A percentile compares a stretch with the other conserved stretches of the same genome.
Conservation (phyloP, 2,113 vertebrate species). For the Elgaria multicarinata region DNA sequence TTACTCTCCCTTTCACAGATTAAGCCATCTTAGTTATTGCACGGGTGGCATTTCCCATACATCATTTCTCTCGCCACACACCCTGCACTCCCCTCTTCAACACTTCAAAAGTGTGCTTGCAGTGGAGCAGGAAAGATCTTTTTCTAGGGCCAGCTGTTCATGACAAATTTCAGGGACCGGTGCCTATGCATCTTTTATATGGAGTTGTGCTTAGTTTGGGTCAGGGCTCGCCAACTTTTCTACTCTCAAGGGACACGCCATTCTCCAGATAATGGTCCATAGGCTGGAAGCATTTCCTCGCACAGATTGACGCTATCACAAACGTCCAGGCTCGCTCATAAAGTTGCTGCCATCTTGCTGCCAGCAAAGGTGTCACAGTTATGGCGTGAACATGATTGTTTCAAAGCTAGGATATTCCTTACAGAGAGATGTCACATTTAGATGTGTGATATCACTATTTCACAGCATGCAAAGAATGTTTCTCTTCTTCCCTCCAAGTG, state of each 20-base stretch:
- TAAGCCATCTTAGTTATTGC: slow-evolving; percentile 37
- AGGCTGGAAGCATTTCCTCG: neutral
- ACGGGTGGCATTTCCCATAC: slow-evolving; percentile 7
- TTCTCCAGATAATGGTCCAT: neutral
- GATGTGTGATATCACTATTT: neutral
- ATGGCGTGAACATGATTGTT: neutral
- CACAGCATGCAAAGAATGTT: neutral
- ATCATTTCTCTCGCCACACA: neutral
- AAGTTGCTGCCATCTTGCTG: neutral
- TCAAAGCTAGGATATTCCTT: neutral
- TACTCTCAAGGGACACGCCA: neutral
- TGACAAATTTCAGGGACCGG: neutral
- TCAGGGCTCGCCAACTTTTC: neutral
- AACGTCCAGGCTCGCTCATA: neutral
- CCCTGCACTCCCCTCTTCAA: neutral
- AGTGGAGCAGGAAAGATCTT: neutral
- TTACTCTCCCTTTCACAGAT: slow-evolving; percentile 41
- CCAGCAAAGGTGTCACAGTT: neutral
- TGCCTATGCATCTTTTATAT: neutral
- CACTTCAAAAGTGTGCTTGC: slow-evolving; percentile 24
- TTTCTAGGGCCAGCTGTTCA: neutral
- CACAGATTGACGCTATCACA: neutral
- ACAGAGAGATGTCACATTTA: neutral
- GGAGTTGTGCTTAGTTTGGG: neutral
- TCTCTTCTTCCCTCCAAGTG: neutral